phyloP scores from a whole-genome alignment of 2,888 invertebrate genomes.

The Fragum sueziense region DNA sequence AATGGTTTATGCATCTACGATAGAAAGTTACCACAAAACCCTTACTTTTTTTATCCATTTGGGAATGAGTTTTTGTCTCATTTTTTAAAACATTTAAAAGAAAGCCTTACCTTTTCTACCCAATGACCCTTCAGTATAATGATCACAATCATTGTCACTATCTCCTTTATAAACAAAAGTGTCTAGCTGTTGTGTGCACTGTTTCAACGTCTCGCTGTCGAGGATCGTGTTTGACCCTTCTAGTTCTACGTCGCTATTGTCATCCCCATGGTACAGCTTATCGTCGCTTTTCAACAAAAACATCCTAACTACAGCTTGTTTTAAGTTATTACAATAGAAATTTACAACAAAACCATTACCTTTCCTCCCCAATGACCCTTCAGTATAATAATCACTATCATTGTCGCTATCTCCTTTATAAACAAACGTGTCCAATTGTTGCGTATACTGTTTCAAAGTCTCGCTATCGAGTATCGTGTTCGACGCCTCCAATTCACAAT shows the following conservation, averaged over 20 bases:
- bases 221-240: constrained; percentile 55
- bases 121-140: constrained; percentile 30
- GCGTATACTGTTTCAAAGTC: constrained; percentile 50
- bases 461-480: constrained; percentile 50
- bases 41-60: too few relatives aligned
- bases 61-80: too few relatives aligned
- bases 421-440: constrained; percentile 51
- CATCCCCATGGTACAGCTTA: constrained; percentile 32
- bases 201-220: constrained; percentile 48
- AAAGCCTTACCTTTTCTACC: constrained; percentile 8
- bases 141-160: constrained; percentile 45
- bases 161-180: constrained; percentile 55
- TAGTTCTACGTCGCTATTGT: constrained; percentile 43
- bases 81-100: too few relatives aligned
- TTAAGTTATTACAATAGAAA: too few relatives aligned
- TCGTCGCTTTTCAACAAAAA: too few relatives aligned
- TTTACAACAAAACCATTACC: not conserved
- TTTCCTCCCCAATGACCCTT: constrained; percentile 21
- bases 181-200: constrained; percentile 47
- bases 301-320: too few relatives aligned
- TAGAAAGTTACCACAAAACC: too few relatives aligned
- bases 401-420: constrained; percentile 49
- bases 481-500: constrained; percentile 51
- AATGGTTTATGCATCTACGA: too few relatives aligned
- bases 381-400: constrained; percentile 45